A percentile compares a stretch with the other conserved stretches of the same genome.
Conservation (phyloP, 2,797 vertebrate species). For the Masticophis lateralis region DNA sequence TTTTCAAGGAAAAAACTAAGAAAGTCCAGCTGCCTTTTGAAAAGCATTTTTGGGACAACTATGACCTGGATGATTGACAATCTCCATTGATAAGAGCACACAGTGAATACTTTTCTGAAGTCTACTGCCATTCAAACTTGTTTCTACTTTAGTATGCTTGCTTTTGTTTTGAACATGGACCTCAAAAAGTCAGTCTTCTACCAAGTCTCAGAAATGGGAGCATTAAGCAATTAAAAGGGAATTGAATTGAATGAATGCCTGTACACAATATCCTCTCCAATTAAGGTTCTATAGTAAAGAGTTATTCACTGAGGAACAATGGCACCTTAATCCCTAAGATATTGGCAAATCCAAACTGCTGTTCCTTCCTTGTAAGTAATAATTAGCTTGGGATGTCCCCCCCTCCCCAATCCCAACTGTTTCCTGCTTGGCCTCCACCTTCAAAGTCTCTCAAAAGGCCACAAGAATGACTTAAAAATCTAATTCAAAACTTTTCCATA, state of each 20-base stretch:
- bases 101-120: background rate
- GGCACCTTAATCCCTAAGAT: background rate
- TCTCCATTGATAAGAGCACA: background rate
- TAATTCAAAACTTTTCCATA: background rate
- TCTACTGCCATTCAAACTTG: no score
- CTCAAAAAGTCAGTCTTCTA: background rate
- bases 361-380: background rate
- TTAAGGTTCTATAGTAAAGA: constrained; percentile 3
- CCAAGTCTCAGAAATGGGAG: background rate
- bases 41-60: background rate
- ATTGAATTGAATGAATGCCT: constrained; percentile 4
- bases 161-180: background rate
- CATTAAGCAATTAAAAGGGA: background rate
- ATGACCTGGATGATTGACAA: background rate
- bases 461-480: background rate
- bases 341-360: background rate
- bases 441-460: background rate
- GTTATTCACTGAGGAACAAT: constrained; percentile 10
- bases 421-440: constrained; percentile 5
- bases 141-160: background rate
- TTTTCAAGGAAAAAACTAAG: background rate
- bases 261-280: background rate
- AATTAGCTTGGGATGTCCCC: background rate
- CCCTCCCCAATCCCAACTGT: background rate
- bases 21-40: background rate